A percentile compares a stretch with the other conserved stretches of the same genome.
phyloP scores from a whole-genome alignment of 30 jellyfish, hydroid and myxozoan genomes.

The Catostylus mosaicus region DNA sequence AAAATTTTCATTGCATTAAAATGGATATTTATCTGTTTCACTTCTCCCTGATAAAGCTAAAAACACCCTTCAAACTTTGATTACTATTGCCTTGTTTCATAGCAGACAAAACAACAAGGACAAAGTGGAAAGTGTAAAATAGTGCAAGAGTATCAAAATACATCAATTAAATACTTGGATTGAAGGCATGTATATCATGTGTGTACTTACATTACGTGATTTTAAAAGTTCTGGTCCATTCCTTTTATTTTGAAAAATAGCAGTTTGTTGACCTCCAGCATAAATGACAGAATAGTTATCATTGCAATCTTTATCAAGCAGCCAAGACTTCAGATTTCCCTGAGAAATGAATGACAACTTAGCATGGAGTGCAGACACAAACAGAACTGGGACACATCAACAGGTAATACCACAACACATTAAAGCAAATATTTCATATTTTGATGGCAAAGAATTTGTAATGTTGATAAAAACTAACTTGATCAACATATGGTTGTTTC shows the following conservation, averaged over 20 bases:
- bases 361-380: background rate
- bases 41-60: too few relatives aligned
- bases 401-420: background rate
- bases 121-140: too few relatives aligned
- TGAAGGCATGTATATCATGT: too few relatives aligned
- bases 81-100: too few relatives aligned
- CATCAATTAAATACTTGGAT: too few relatives aligned
- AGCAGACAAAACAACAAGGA: too few relatives aligned
- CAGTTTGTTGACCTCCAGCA: conserved; percentile 87
- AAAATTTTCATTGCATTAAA: too few relatives aligned
- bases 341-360: conserved; percentile 6
- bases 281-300: conserved; percentile 84
- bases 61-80: too few relatives aligned
- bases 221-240: conserved; percentile 76
- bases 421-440: background rate
- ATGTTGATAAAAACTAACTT: conserved; percentile 36
- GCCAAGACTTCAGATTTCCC: conserved; percentile 94
- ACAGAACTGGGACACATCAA: background rate
- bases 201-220: conserved; percentile 73
- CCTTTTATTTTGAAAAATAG: conserved; percentile 72
- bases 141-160: too few relatives aligned
- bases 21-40: too few relatives aligned
- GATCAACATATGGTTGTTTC: conserved; percentile 77
- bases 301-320: conserved; percentile 90
- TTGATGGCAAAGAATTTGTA: background rate